These are phyloP conservation scores for Neomonachus schauinslandi DNA, from an alignment of 2,113 vertebrate species.

Conservation along the genomic window DNA sequence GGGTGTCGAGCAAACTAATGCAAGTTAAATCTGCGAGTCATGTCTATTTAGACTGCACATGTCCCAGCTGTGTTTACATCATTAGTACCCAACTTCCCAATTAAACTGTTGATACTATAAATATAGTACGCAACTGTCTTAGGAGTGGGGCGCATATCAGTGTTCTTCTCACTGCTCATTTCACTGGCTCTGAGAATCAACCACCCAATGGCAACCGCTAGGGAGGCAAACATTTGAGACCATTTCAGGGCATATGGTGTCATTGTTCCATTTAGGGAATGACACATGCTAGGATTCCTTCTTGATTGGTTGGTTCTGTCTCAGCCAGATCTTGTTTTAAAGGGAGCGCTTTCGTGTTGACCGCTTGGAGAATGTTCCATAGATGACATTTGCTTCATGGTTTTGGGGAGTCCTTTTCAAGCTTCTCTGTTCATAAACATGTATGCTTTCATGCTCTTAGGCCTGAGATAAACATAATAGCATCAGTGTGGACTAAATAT, in stretches of 20 bases:
- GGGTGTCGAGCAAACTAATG: constrained; percentile 62
- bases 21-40: constrained; percentile 48
- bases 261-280: constrained; percentile 1
- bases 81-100: constrained; percentile 77
- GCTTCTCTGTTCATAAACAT: neutral
- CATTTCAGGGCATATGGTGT: neutral
- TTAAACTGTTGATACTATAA: constrained; percentile 80
- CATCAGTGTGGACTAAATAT: neutral
- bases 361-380: neutral
- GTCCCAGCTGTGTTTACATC: constrained; percentile 81
- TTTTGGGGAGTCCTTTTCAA: constrained; percentile 23
- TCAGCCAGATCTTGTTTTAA: constrained; percentile 30
- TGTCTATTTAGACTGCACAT: constrained; percentile 76
- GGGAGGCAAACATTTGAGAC: neutral
- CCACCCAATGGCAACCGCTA: neutral
- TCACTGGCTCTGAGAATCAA: neutral
- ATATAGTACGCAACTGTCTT: constrained; percentile 73
- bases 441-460: neutral
- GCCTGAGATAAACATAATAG: constrained; percentile 25
- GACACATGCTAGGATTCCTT: neutral
- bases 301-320: neutral
- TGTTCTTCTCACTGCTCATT: constrained; percentile 16
- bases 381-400: constrained; percentile 21
- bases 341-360: constrained; percentile 18
- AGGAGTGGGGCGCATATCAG: constrained; percentile 39